These are phyloP conservation scores for Uropetala carovei DNA, from an alignment of 2,888 invertebrate genomes.

Conservation along the genomic window DNA sequence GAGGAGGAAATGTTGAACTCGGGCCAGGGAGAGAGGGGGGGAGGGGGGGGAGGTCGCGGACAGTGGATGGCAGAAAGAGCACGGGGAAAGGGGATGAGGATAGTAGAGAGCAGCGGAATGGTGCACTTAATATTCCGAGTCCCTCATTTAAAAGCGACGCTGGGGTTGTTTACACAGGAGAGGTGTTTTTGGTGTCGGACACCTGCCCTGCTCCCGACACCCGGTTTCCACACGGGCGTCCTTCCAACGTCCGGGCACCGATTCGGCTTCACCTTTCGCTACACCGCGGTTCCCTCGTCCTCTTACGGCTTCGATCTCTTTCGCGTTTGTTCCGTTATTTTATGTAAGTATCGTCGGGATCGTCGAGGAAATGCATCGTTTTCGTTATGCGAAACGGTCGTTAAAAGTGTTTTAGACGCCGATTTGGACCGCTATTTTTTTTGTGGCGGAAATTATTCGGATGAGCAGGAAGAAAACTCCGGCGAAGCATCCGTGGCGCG, in stretches of 20 bases:
- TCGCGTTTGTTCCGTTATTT: too few species aligned
- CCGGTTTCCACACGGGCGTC: background rate
- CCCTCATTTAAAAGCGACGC: conserved; percentile 29
- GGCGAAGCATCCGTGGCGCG: background rate
- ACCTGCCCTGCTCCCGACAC: background rate
- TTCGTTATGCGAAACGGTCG: too few species aligned
- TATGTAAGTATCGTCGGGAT: too few species aligned
- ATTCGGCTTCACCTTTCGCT: background rate
- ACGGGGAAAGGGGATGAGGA: background rate
- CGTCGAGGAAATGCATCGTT: too few species aligned
- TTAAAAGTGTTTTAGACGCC: too few species aligned
- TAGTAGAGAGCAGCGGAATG: background rate
- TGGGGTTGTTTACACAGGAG: conserved; percentile 28
- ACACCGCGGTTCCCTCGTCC: background rate
- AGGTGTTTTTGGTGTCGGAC: conserved; percentile 27
- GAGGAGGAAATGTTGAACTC: background rate
- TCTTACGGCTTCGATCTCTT: background rate
- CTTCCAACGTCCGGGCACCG: conserved; percentile 9
- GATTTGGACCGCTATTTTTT: background rate
- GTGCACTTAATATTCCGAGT: conserved; percentile 20
- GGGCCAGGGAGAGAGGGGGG: background rate
- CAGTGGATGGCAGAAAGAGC: background rate
- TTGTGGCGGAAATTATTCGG: background rate
- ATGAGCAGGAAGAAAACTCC: background rate
- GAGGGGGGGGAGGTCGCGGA: background rate